Evolutionary conservation across 2,113 vertebrate genomes (phyloP).

Genomic region (Sarotherodon lohbergeri): DNA sequence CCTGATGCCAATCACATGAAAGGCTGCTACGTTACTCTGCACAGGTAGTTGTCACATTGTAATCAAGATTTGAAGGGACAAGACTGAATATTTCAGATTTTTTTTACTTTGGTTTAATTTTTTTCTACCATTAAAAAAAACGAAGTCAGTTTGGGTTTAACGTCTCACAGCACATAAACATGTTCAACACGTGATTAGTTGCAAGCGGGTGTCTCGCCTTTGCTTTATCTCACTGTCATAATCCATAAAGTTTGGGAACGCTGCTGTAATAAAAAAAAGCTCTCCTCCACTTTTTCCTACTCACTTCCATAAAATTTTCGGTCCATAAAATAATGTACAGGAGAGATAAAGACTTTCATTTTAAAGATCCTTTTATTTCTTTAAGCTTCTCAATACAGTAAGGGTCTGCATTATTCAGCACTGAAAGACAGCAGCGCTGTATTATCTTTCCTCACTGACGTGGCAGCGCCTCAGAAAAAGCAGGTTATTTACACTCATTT

Average conservation of each 20-base stretch:
- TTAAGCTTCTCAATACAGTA: neutral
- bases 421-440: neutral
- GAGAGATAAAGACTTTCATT: neutral
- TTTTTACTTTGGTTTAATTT: neutral
- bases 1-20: neutral
- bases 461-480: neutral
- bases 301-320: neutral
- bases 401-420: neutral
- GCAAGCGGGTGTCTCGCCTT: neutral
- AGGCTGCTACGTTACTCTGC: neutral
- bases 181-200: neutral
- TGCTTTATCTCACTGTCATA: neutral
- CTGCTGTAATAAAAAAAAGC: neutral
- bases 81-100: neutral
- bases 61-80: neutral
- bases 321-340: neutral
- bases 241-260: neutral
- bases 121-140: neutral
- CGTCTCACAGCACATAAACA: neutral
- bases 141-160: neutral
- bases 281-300: neutral
- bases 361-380: neutral
- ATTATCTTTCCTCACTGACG: neutral
- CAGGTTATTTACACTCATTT: constrained; percentile 11
- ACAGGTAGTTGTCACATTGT: neutral